Evolutionary conservation across 2,113 vertebrate genomes (phyloP).

Genomic region (Mus musculus): DNA sequence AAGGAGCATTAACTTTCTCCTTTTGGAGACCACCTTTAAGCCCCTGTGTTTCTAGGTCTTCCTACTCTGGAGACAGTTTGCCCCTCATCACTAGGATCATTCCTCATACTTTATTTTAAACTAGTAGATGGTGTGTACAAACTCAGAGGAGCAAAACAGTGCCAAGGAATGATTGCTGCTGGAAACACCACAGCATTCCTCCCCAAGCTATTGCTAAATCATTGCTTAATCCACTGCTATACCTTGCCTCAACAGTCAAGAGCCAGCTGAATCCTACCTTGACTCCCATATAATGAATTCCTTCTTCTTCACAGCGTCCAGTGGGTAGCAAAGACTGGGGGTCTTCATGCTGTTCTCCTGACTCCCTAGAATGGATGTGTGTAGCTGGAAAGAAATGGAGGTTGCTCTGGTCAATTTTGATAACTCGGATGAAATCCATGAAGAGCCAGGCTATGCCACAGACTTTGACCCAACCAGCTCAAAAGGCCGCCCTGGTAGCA

Average conservation of each 20-base stretch:
- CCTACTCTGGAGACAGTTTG: neutral
- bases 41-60: rapidly evolving
- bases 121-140: neutral
- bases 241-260: neutral
- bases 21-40: neutral
- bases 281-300: neutral
- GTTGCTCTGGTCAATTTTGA: constrained; percentile 94
- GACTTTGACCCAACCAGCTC: constrained; percentile 81
- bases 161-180: neutral
- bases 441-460: constrained; percentile 89
- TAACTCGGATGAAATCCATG: constrained; percentile 90
- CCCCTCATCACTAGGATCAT: neutral
- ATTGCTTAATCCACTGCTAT: neutral
- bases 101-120: neutral
- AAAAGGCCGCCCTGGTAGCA: constrained; percentile 86
- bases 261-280: neutral
- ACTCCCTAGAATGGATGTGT: constrained; percentile 86
- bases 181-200: neutral
- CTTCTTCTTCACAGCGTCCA: constrained; percentile 77
- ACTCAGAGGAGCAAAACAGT: neutral
- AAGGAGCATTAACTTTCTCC: neutral
- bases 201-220: neutral
- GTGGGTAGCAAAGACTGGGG: constrained; percentile 67
- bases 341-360: constrained; percentile 78
- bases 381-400: constrained; percentile 93